Percentiles rank a stretch among this genome's conserved stretches.
Conservation (phyloP, 2,113 vertebrate species). For the Nannospalax galili region DNA sequence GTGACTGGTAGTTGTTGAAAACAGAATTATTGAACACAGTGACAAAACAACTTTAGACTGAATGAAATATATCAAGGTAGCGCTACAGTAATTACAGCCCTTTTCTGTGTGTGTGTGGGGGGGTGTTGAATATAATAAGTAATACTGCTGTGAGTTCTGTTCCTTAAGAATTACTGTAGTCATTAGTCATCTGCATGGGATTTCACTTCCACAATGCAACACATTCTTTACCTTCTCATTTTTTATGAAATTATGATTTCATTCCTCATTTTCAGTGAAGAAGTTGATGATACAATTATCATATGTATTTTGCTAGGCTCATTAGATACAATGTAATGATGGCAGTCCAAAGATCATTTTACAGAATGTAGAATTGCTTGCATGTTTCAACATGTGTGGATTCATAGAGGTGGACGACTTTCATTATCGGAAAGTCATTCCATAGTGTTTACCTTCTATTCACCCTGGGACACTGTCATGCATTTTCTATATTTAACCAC, state of each 20-base stretch:
- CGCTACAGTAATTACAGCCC: not conserved
- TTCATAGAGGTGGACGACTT: not conserved
- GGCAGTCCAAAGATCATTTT: slow-evolving; percentile 9
- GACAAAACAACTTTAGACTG: slow-evolving; percentile 2
- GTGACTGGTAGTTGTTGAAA: slow-evolving; percentile 31
- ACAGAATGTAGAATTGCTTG: not conserved
- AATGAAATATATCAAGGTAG: not conserved
- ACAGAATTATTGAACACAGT: slow-evolving; percentile 38
- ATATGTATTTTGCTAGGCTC: not conserved
- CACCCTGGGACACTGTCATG: not conserved
- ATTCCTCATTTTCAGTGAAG: slow-evolving; percentile 3
- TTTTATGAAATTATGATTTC: not conserved
- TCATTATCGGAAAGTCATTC: not conserved
- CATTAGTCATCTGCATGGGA: not conserved
- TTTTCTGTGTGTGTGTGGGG: not conserved
- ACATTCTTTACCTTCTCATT: not conserved
- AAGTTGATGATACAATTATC: not conserved
- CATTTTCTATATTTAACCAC: not conserved
- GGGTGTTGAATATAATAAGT: not conserved
- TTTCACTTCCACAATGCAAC: not conserved
- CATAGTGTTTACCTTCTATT: not conserved
- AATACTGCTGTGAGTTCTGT: not conserved
- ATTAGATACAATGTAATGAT: not conserved
- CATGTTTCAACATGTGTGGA: not conserved
- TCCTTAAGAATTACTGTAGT: not conserved